Conservation (phyloP, 53 echinoderm and acorn worm genomes). For the Patiria pectinifera region DNA sequence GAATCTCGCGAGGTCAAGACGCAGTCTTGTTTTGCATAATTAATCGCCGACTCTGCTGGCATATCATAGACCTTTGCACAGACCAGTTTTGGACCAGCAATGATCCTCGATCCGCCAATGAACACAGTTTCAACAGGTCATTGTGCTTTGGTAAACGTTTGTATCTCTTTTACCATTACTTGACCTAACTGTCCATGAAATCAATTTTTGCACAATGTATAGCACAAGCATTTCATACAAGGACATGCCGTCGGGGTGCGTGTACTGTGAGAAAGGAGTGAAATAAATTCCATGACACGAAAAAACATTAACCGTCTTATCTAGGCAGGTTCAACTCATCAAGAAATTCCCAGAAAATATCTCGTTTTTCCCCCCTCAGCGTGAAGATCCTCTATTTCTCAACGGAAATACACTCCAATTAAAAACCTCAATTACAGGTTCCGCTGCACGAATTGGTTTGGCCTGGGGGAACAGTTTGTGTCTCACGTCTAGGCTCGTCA, state of each 20-base stretch:
- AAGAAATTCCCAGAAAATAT: background rate
- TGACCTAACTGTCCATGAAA: background rate
- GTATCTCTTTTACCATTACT: no score
- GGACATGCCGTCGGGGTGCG: no score
- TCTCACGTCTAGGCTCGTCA: background rate
- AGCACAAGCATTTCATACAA: no score
- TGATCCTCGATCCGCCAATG: no score
- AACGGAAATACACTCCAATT: constrained; percentile 13
- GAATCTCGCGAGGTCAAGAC: no score
- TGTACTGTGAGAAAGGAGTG: no score
- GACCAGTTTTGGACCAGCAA: no score
- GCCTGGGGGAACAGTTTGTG: constrained; percentile 6
- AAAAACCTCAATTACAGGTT: constrained; percentile 50
- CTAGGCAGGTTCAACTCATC: background rate
- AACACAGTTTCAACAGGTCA: no score
- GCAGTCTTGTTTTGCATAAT: no score
- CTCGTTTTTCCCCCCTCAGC: background rate
- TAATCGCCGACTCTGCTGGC: no score
- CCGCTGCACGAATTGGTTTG: constrained; percentile 4
- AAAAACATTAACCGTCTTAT: background rate
- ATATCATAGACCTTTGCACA: no score
- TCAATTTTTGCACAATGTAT: background rate
- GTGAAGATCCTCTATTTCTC: background rate
- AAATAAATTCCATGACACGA: background rate
- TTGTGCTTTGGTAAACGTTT: no score